Base-by-base conservation (phyloP, 2,888 invertebrate genomes). In the Lithophane socia region DNA sequence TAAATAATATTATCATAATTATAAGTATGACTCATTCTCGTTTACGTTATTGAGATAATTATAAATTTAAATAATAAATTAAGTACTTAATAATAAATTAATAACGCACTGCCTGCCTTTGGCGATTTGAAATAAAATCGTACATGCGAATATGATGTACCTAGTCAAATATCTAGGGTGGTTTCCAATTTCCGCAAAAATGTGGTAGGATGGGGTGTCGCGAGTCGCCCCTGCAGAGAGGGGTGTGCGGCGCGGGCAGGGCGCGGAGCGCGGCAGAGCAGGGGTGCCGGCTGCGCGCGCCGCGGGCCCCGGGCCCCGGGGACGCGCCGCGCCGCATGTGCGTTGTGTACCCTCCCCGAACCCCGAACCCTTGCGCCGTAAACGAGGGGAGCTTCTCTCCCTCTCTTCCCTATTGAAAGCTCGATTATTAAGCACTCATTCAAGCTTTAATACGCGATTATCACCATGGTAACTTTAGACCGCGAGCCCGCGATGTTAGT, bases 151-250 rank as follows among this genome's bases (percentile, higher is more conserved):
- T 85, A 86, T 87, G 75, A 87, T 88, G 86, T 86, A 52, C 16
- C 49, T 52, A 75, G 82, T 88, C 87, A 86, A 91, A 93, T 91
- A 91, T 91, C 89, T 89, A 90, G 90, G 91, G 91, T 93, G 91
- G 90, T 94, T 94, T 95, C 92, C 90, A 94, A 96, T 96, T 95
- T 96, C 94, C 94, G 95, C 94, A 94, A 95, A 95, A 94, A 94
- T 93, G 90, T 91, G 91, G 91, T 91, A 90, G 92, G 89, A 91
- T 93, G 92, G 94, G 94, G 93, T 92, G 91, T 91, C 81, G 86
- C 75, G 88, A 86, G 90, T 92, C 88, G 91, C 92, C 94, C 94
- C 94, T 94, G 94, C 93, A 93, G 91, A 92, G 94, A 87, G 94
- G 92, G 94, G 95, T 85, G 90, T 80, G 86, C 86, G 88, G 87